Base-by-base conservation (phyloP, 2,888 invertebrate genomes). In the Amphipyra berbera region DNA sequence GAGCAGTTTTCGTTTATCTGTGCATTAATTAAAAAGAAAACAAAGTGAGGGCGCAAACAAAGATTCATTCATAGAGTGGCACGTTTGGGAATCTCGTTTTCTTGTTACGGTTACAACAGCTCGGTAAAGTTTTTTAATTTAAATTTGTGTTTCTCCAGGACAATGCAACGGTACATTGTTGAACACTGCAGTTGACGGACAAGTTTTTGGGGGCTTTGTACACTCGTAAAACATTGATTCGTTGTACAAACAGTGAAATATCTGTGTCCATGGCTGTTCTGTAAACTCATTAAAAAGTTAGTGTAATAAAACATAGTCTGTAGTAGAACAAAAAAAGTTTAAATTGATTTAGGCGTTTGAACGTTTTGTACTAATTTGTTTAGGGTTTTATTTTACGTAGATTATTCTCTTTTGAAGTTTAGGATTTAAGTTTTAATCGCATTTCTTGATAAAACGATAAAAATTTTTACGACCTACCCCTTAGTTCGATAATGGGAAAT, bases 51-150 rank as follows among this genome's bases (percentile, higher is more conserved):
- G 56, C 62, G 54, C 59, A 66, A 68, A 77, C 68, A 78, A 78
- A 81, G 72, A 78, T 72, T 69, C 49, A 56, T 70, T 68, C 73
- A 60, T 69, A 60, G 65, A 75, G 58, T 59, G 73, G 62, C 69
- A 75, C 56, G 67, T 76, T 73, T 70, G 64, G 55, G 60, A 81
- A 78, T 58, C 68, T 73, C 68, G 73, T 75, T 80, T 81, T 76
- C 83, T 82, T 81, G 78, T 79, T 78, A 69, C 80, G 68, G 64
- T 81, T 78, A 65, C 42, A 65, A 65, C 42, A 65, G 71, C 69
- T 66, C 55, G 64, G 56, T 55, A 73, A 85, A 84, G 81, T 84
- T 84, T 85, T 85, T 84, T 83, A 82, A 85, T 85, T 84, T 83
- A 79, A 83, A 84, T 84, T 81, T 69, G 79, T 79, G 78, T 78